phyloP scores from a whole-genome alignment of 2,797 vertebrate species.

The Sebastes melanostomus region DNA sequence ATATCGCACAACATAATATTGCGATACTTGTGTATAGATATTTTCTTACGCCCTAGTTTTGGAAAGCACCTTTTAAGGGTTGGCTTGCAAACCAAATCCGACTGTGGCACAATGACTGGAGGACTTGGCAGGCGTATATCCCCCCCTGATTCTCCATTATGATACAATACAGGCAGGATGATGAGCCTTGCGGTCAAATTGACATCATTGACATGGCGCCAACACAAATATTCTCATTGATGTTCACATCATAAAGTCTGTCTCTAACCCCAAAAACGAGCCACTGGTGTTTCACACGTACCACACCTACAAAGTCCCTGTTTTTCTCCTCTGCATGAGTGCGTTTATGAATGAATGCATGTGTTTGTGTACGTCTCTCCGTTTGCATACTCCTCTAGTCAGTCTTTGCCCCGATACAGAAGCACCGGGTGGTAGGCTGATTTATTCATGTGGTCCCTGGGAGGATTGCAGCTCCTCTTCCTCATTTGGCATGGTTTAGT shows the following conservation, averaged over 20 bases:
- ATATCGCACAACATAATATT: not conserved
- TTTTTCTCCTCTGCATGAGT: constrained; percentile 33
- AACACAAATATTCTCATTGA: constrained; percentile 53
- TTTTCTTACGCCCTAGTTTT: not conserved
- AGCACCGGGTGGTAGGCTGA: constrained; percentile 70
- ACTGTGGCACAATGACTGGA: constrained; percentile 29
- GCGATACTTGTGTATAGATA: not conserved
- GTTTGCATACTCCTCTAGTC: constrained; percentile 29
- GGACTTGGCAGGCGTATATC: constrained; percentile 44
- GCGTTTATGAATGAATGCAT: constrained; percentile 40
- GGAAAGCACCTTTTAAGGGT: constrained; percentile 23
- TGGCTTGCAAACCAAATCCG: constrained; percentile 17
- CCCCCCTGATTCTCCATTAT: constrained; percentile 49
- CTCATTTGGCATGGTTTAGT: constrained; percentile 75
- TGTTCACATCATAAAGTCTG: constrained; percentile 28
- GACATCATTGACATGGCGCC: constrained; percentile 42
- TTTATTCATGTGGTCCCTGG: constrained; percentile 74
- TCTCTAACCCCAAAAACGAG: constrained; percentile 10
- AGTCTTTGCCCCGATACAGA: constrained; percentile 44
- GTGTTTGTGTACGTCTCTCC: constrained; percentile 32
- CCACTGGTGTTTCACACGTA: constrained; percentile 26
- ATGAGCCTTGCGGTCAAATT: constrained; percentile 45
- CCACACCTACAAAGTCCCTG: not conserved
- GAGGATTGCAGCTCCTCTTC: constrained; percentile 72
- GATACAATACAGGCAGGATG: constrained; percentile 24